Conservation (phyloP, 1,140 invertebrate genomes). For the Bradysia coprophila region DNA sequence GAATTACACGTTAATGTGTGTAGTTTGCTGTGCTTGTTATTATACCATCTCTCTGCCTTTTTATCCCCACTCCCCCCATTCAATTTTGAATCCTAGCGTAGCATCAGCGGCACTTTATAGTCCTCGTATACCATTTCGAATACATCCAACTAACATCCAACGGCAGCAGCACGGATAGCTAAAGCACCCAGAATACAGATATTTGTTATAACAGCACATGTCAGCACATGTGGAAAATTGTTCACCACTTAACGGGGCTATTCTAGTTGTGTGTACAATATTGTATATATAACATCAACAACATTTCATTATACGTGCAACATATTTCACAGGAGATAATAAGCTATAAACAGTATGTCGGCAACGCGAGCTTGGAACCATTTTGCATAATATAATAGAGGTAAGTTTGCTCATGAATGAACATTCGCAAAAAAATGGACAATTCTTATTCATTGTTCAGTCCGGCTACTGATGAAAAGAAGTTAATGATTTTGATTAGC, state of each 20-base stretch:
- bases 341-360: constrained; percentile 1
- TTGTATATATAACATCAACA: background rate
- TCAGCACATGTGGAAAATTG: constrained; percentile 4
- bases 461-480: too few relatives aligned
- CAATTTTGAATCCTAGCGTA: background rate
- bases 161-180: background rate
- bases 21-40: background rate
- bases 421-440: too few relatives aligned
- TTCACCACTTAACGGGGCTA: constrained; percentile 1
- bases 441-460: too few relatives aligned
- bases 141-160: too few relatives aligned
- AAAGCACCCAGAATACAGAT: background rate
- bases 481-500: too few relatives aligned
- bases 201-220: constrained; percentile 2
- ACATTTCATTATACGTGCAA: background rate
- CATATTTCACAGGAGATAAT: constrained; percentile 1
- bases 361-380: background rate
- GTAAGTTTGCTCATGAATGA: too few relatives aligned
- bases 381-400: too few relatives aligned
- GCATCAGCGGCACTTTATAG: too few relatives aligned
- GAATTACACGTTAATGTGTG: background rate
- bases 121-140: too few relatives aligned
- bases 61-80: background rate
- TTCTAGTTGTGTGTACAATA: too few relatives aligned
- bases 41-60: background rate